Base-by-base conservation (phyloP, 2,113 vertebrate genomes). In the Cyprinodon brontotheroides region DNA sequence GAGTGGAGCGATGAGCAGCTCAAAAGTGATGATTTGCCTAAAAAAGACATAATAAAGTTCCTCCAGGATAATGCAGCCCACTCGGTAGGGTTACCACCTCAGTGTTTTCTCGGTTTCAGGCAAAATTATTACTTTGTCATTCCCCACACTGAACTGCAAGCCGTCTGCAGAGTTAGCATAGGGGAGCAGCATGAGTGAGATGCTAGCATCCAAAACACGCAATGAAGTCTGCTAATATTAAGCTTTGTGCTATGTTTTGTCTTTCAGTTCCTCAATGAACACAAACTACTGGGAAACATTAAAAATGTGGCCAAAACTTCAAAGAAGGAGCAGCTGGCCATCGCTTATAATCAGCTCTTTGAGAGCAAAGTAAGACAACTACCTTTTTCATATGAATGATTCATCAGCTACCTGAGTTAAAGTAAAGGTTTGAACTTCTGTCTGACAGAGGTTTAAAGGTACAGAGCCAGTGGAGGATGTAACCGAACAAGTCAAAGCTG, bases 281-380 rank as follows among this genome's bases (percentile, higher is more conserved):
- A 98, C 91, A 97, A 96, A 70, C 92, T 98, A 80, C 82, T 97
- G 79, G 97, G 97, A 90, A 98, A 98, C 83, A 95, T 98, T 43
- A 99, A 98, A 89, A 99, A 97, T 89, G 96, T 98, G 70, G 94
- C 96, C 0, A 98, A 99, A 92, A 97, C 96, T 0, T 96, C 96
- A 22, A 98, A 96, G 14, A 99, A 98, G 92, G 97, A 98, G 37
- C 96, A 98, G 47, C 91, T 99, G n/a, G 88, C 97, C 38, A 69
- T 88, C 11, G 96, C 97, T 53, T 99, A 99, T 89, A 95, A 95
- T 53, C 94, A 96, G 83, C 95, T 98, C 2, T 98, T 98, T 89
- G 92, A 95, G 86, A 96, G 93, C 61, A 95, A 97, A 95, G 97
- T 98, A 83, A 89, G 94, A 20, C 20, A 11, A 45, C 1, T 38